A percentile compares a stretch with the other conserved stretches of the same genome.
Conservation (phyloP, 2,888 invertebrate species). For the Hedya salicella region DNA sequence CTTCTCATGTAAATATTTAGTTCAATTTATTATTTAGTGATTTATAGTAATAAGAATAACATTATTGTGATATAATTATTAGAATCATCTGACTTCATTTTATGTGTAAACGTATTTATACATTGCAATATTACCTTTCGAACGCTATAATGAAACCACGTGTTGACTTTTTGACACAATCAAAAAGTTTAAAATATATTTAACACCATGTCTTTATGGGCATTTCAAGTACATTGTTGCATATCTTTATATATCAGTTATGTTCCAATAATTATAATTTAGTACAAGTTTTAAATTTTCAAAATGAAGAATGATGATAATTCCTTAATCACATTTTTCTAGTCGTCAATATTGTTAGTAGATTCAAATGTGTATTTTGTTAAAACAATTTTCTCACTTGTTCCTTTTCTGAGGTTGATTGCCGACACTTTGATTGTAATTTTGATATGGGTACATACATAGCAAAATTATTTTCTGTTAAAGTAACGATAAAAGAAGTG, state of each 20-base stretch:
- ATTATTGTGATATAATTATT: too few relatives aligned
- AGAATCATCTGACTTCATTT: neutral
- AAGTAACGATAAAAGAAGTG: too few relatives aligned
- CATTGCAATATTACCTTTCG: neutral
- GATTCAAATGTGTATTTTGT: constrained; percentile 14
- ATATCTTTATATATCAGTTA: too few relatives aligned
- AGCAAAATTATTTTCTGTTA: too few relatives aligned
- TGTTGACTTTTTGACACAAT: neutral
- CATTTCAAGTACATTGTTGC: too few relatives aligned
- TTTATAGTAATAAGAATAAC: constrained; percentile 44
- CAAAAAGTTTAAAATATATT: too few relatives aligned
- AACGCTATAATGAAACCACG: neutral
- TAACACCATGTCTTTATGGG: neutral
- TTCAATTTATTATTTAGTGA: constrained; percentile 68
- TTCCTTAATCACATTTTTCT: neutral
- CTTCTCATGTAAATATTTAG: constrained; percentile 71
- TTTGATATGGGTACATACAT: too few relatives aligned
- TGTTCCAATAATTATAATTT: neutral
- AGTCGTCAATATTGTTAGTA: constrained; percentile 22
- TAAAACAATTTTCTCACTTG: neutral
- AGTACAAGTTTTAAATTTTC: neutral
- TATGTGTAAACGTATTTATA: neutral
- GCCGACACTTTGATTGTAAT: neutral
- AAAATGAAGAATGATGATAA: neutral
- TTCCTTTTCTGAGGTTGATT: neutral